These are phyloP conservation scores for Quiscalus mexicanus DNA, from an alignment of 2,113 vertebrate species.

Conservation along the genomic window DNA sequence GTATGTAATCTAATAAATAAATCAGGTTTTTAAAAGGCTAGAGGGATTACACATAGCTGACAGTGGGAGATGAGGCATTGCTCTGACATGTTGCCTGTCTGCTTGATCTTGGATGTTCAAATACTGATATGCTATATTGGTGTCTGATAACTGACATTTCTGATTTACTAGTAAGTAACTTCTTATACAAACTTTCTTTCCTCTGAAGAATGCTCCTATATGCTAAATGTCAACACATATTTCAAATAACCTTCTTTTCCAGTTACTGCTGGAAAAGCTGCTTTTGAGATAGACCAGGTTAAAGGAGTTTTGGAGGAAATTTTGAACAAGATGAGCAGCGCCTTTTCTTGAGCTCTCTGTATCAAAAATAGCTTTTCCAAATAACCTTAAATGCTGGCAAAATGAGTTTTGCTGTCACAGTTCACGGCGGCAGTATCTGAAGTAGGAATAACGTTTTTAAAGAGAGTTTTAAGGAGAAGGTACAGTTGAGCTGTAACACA, in stretches of 20 bases:
- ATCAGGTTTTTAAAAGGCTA: background rate
- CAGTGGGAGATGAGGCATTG: background rate
- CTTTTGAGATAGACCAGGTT: background rate
- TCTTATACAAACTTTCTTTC: background rate
- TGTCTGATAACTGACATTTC: background rate
- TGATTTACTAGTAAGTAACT: background rate
- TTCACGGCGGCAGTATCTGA: background rate
- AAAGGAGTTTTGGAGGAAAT: background rate
- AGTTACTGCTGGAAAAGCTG: background rate
- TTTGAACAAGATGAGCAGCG: background rate
- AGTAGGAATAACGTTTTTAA: background rate
- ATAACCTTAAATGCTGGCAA: background rate
- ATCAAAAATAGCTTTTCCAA: constrained; percentile 11
- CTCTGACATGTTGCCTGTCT: background rate
- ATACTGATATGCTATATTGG: background rate
- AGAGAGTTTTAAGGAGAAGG: background rate
- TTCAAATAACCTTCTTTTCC: background rate
- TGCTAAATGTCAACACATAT: background rate
- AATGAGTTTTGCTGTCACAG: background rate
- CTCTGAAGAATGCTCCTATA: background rate
- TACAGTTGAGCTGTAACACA: background rate
- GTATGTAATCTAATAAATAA: background rate
- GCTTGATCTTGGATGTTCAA: background rate
- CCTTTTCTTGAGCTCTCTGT: background rate
- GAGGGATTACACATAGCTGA: background rate